These are phyloP conservation scores for Scyliorhinus canicula DNA, from an alignment of 2,797 vertebrate genomes.

Conservation along the genomic window DNA sequence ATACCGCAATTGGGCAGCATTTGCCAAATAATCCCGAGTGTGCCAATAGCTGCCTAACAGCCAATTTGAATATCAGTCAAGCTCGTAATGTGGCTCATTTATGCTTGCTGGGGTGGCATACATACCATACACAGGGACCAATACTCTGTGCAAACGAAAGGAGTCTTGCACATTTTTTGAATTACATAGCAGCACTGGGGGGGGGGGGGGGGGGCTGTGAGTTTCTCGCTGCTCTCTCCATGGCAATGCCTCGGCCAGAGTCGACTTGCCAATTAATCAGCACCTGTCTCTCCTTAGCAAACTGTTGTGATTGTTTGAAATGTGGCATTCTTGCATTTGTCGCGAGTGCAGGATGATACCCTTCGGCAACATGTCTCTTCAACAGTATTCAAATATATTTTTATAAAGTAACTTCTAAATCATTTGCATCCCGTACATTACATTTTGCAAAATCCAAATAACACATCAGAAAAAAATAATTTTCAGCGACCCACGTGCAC, in stretches of 20 bases:
- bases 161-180: background rate
- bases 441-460: background rate
- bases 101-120: background rate
- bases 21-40: background rate
- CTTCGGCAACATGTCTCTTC: background rate
- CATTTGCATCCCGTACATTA: background rate
- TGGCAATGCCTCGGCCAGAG: background rate
- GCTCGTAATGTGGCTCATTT: background rate
- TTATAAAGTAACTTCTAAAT: background rate
- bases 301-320: background rate
- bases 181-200: background rate
- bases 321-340: background rate
- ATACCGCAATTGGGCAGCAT: background rate
- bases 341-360: background rate
- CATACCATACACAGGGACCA: background rate
- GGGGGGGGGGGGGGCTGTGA: too few relatives aligned
- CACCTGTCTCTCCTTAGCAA: background rate
- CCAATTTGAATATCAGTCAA: background rate
- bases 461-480: background rate
- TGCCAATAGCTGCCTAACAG: background rate
- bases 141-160: background rate
- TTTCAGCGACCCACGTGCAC: background rate
- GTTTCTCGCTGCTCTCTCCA: background rate
- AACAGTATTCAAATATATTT: background rate
- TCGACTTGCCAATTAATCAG: background rate